Conservation (phyloP, 2,113 vertebrate species). For the Lamprotornis superbus region DNA sequence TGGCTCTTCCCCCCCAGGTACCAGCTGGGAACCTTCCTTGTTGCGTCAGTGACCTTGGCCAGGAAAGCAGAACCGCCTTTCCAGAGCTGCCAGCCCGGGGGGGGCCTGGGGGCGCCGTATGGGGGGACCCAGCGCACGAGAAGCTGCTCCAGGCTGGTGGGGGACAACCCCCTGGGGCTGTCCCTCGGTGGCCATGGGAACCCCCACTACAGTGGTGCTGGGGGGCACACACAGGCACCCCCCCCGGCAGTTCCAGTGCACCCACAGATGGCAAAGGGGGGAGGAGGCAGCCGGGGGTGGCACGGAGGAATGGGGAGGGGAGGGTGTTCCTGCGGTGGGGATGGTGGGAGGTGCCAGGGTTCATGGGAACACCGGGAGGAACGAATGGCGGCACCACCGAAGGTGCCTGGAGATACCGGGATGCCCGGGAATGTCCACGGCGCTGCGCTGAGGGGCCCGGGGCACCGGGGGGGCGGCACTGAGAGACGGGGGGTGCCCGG, state of each 20-base stretch:
- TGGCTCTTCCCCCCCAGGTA: not conserved
- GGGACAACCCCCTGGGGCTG: not conserved
- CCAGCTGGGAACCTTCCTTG: not conserved
- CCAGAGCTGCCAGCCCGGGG: not conserved
- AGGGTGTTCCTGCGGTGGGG: not conserved
- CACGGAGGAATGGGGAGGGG: not conserved
- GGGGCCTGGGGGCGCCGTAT: accelerated
- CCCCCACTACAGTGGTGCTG: not conserved
- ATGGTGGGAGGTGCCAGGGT: no score
- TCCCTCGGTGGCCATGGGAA: no score
- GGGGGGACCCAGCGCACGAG: no score
- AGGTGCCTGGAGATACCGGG: not conserved
- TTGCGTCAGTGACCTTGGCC: not conserved
- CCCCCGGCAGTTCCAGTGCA: not conserved
- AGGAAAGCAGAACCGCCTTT: not conserved
- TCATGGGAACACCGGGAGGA: not conserved
- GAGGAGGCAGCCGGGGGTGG: not conserved
- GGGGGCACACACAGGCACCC: not conserved
- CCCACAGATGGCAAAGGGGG: not conserved
- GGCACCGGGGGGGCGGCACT: not conserved
- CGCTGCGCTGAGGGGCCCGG: not conserved
- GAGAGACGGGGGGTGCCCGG: not conserved
- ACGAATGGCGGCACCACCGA: accelerated
- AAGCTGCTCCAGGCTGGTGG: not conserved
- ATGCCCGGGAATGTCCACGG: not conserved